Evolutionary conservation across 2,113 vertebrate genomes (phyloP), one percentile per base, ranked within the genome.

Genomic region (Ailuropoda melanoleuca): DNA sequence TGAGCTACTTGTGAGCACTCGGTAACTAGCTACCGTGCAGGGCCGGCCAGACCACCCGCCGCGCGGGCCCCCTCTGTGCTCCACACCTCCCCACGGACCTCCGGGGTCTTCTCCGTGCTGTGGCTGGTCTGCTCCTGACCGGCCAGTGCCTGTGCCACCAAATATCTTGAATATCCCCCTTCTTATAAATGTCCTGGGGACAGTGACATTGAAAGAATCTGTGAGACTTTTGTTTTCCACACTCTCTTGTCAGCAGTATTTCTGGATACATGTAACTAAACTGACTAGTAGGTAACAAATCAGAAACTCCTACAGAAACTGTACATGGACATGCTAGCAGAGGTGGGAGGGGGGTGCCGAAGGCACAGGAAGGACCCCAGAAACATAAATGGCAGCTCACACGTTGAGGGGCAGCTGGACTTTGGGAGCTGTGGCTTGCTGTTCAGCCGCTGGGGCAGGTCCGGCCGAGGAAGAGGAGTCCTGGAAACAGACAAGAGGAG

Each of bases 321-420:
- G 46, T 24, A 53, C 0, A 1, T 8, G 48, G 24, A 86, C 72
- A 75, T 6, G 46, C 84, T 74, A n/a, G 90, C 31, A 14, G 21
- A 95, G 29, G 50, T 24, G 9, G 80, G 48, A 31, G 29, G 31
- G 48, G 68, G 53, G 29, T 0, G 0, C 26, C 1, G 1, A 14
- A 50, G n/a, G 55, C 9, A 4, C 10, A 34, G 74, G 64, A 46
- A 34, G 74, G 64, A 46, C 23, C 81, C 39, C n/a, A 19, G 93
- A 96, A 53, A 83, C 37, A 75, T 24, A 98, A 97, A 92, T 11
- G n/a, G n/a, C 31, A 96, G 99, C 99, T 99, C 99, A 99, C 99
- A 99, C 99, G 98, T 99, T 99, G 98, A 99, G 99, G 72, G 99
- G 99, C 81, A 99, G 99, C 98, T 99, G 99, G 98, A 99, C 99